Evolutionary conservation across 2,888 invertebrate species (phyloP).

Genomic region (Caenorhabditis virilis): DNA sequence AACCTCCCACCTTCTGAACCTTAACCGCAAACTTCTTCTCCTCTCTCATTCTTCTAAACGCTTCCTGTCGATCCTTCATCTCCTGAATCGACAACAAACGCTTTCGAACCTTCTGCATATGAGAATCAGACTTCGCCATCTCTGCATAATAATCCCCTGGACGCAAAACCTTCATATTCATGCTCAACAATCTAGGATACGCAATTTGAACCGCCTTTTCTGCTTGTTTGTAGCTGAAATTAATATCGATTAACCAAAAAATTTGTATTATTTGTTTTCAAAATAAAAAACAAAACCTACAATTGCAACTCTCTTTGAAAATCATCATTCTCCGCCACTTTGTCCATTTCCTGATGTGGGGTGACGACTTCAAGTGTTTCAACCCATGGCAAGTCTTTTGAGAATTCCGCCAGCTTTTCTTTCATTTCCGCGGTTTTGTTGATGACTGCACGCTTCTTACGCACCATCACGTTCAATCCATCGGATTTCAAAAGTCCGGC

Average conservation of each 20-base stretch:
- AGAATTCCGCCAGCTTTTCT: constrained; percentile 45
- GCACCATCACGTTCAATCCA: constrained; percentile 76
- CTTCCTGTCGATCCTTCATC: constrained; percentile 84
- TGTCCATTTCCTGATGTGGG: constrained; percentile 43
- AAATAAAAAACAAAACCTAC: constrained; percentile 42
- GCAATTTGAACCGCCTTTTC: constrained; percentile 83
- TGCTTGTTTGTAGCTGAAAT: constrained; percentile 70
- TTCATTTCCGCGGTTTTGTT: constrained; percentile 76
- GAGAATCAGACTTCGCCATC: constrained; percentile 95
- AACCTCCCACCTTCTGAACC: constrained; percentile 69
- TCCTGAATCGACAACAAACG: constrained; percentile 73
- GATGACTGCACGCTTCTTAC: constrained; percentile 74
- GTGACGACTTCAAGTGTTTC: constrained; percentile 61
- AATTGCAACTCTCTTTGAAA: constrained; percentile 65
- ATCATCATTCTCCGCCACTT: constrained; percentile 58
- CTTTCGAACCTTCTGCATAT: constrained; percentile 84
- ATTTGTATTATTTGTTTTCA: constrained; percentile 1
- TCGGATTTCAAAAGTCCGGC: constrained; percentile 82
- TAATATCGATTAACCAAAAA: background rate
- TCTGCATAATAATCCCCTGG: constrained; percentile 98
- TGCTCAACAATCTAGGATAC: constrained; percentile 78
- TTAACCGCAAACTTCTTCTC: constrained; percentile 91
- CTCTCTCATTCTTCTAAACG: constrained; percentile 84
- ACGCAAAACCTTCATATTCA: constrained; percentile 72
- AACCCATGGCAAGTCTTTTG: constrained; percentile 59